Conservation (phyloP, 2,113 vertebrate species). For the Cynopterus brachyotis region DNA sequence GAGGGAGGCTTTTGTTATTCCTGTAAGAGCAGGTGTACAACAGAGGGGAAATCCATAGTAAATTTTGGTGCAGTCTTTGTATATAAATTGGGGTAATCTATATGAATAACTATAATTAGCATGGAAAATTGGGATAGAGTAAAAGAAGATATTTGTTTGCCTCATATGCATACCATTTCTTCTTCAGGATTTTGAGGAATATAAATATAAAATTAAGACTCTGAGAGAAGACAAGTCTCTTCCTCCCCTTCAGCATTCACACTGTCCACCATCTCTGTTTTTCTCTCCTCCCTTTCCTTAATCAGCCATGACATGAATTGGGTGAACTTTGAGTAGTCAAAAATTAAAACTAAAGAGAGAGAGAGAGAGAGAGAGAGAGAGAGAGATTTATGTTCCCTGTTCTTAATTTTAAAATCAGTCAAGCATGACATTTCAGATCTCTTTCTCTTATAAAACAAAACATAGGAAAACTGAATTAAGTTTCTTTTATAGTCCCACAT, state of each 20-base stretch:
- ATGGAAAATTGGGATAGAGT: background rate
- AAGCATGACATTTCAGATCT: constrained; percentile 25
- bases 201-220: background rate
- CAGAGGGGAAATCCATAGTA: no score
- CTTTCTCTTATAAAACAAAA: constrained; percentile 32
- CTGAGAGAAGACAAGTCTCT: background rate
- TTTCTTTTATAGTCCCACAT: background rate
- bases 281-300: background rate
- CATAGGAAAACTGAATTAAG: background rate
- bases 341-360: no score
- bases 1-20: background rate
- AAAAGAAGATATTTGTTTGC: background rate
- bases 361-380: no score
- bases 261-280: background rate
- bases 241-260: rapidly evolving
- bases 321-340: background rate
- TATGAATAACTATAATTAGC: background rate
- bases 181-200: background rate
- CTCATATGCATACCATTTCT: background rate
- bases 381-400: background rate
- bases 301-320: background rate
- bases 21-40: background rate
- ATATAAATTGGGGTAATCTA: background rate
- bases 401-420: constrained; percentile 51
- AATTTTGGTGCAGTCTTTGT: background rate